These are phyloP conservation scores for Harpagoxenus sublaevis DNA, from an alignment of 2,888 invertebrate genomes.

Conservation along the genomic window DNA sequence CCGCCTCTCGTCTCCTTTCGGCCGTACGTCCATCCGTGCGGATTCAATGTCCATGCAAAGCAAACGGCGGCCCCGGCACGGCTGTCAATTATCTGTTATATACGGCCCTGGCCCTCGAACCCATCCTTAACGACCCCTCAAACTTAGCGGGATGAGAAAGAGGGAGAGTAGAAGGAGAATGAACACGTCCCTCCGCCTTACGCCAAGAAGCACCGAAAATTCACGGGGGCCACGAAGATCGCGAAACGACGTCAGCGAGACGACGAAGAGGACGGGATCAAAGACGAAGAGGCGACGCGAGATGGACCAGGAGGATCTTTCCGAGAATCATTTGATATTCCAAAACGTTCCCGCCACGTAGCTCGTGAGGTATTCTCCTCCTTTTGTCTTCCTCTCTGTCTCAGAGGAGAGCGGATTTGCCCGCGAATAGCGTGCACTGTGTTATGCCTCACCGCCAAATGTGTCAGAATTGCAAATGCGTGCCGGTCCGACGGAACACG, in stretches of 20 bases:
- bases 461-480: constrained; percentile 81
- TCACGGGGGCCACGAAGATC: constrained; percentile 26
- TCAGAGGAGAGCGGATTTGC: constrained; percentile 35
- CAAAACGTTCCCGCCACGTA: constrained; percentile 65
- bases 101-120: constrained; percentile 85
- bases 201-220: constrained; percentile 65
- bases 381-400: constrained; percentile 57
- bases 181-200: constrained; percentile 66
- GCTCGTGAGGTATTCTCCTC: constrained; percentile 60
- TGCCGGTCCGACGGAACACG: constrained; percentile 62
- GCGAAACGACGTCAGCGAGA: constrained; percentile 43
- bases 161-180: constrained; percentile 1
- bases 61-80: constrained; percentile 83
- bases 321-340: constrained; percentile 80
- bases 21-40: constrained; percentile 76
- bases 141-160: constrained; percentile 71
- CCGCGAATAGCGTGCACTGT: constrained; percentile 53
- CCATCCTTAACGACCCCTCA: constrained; percentile 85
- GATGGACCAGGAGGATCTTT: constrained; percentile 67
- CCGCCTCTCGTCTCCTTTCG: constrained; percentile 69
- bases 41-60: constrained; percentile 86
- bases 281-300: constrained; percentile 56
- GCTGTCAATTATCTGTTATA: constrained; percentile 86
- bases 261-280: constrained; percentile 59
- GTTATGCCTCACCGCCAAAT: constrained; percentile 68